Evolutionary conservation across 2,113 vertebrate genomes (phyloP).

Genomic region (Esox niger): DNA sequence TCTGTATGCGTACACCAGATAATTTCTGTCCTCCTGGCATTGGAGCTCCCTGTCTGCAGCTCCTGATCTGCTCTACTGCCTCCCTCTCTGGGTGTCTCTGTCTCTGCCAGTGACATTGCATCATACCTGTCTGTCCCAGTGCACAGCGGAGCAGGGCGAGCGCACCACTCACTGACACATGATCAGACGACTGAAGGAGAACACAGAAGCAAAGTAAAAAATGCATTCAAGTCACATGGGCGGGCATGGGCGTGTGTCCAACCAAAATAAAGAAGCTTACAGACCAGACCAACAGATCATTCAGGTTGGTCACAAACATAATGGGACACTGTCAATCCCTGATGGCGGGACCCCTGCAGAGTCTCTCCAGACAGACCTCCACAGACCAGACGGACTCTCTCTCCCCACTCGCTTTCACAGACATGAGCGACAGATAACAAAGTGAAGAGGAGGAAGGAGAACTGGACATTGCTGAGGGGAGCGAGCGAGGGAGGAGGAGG

Average conservation of each 20-base stretch:
- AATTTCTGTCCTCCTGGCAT: constrained; percentile 57
- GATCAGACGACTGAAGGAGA: constrained; percentile 84
- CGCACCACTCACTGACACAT: constrained; percentile 79
- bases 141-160: constrained; percentile 61
- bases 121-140: constrained; percentile 79
- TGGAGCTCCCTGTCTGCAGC: constrained; percentile 58
- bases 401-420: constrained; percentile 87
- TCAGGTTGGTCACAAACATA: constrained; percentile 92
- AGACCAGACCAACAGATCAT: constrained; percentile 79
- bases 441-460: constrained; percentile 74
- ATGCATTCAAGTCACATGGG: constrained; percentile 99
- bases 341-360: constrained; percentile 58
- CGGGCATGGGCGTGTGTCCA: constrained; percentile 70
- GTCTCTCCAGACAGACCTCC: constrained; percentile 7
- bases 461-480: constrained; percentile 54
- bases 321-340: constrained; percentile 79
- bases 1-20: constrained; percentile 59
- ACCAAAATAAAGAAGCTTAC: constrained; percentile 91
- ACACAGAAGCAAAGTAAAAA: constrained; percentile 98
- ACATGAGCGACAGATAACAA: constrained; percentile 87
- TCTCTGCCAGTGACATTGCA: constrained; percentile 43
- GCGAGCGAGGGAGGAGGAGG: constrained; percentile 76
- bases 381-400: constrained; percentile 36
- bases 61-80: constrained; percentile 64
- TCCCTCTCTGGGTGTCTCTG: constrained; percentile 40